Base-by-base conservation (phyloP, 2,797 vertebrate species). In the Dromococcyx pavoninus region DNA sequence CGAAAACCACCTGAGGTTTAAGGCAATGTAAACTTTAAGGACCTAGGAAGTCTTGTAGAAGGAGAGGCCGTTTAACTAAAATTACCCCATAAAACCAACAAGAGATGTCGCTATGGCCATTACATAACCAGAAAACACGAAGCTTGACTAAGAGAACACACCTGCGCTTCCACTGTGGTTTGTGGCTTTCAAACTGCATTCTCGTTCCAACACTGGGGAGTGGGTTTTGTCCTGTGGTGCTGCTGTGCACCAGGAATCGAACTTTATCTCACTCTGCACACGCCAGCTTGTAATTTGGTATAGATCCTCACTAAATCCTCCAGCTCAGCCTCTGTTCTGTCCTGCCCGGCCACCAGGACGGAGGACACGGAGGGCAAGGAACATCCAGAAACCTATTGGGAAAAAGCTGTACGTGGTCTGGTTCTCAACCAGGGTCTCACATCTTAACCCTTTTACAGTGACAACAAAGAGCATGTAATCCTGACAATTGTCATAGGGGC, bases 231-330 rank as follows among this genome's bases (percentile, higher is more conserved):
- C 51, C 56, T 15, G 39, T 13, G 10, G 6, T 17, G 28, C 28
- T 11, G 23, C 30, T 0, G 0, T 15, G 57, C 3, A 50, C 32
- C 33, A 13, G 7, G 41, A 3, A 25, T 2, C 17, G 30, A 6
- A 0, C 30, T 12, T 3, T 1, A 37, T 17, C 62, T 54, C 3
- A 0, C 27, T 23, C 24, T 11, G 2, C 1, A 12, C 2, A 41
- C 2, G 25, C 41, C 18, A 35, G 48, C 48, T 32, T 24, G 17
- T 5, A 7, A 33, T 16, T 17, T 13, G 18, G 12, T 1, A 5
- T 3, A 35, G n/a, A 60, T 2, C 25, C 15, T 32, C 53, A 1
- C 30, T 0, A 2, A 5, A 7, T 6, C 43, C 46, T 22, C 25
- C 0, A 3, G 17, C 61, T 43, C 32, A 6, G 44, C 3, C 22